Conservation (phyloP, 1,140 invertebrate species). For the Drosophila lacertosa region DNA sequence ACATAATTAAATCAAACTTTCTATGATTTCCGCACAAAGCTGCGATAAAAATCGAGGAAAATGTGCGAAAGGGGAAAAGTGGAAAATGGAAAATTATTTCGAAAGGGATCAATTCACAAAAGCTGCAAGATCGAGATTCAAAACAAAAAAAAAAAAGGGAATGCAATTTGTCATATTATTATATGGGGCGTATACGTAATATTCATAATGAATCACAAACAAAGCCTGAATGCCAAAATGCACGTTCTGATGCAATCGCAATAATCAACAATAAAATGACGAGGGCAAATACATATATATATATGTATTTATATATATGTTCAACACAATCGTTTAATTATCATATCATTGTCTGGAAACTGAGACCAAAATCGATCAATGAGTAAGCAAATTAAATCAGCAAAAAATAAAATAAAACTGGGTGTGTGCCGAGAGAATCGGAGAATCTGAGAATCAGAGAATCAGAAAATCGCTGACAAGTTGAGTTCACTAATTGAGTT, state of each 20-base stretch:
- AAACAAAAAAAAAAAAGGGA: too few relatives aligned
- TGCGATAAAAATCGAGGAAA: slow-evolving; percentile 2
- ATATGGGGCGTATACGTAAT: slow-evolving; percentile 41
- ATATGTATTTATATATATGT: background rate
- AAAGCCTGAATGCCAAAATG: slow-evolving; percentile 27
- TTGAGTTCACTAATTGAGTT: too few relatives aligned
- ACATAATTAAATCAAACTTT: slow-evolving; percentile 81
- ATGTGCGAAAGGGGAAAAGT: background rate
- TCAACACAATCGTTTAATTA: slow-evolving; percentile 5
- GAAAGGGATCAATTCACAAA: slow-evolving; percentile 37
- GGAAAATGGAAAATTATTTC: slow-evolving; percentile 20
- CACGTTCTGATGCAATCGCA: slow-evolving; percentile 25
- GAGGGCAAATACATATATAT: background rate
- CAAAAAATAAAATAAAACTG: background rate
- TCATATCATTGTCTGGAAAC: slow-evolving; percentile 6
- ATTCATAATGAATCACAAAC: slow-evolving; percentile 34
- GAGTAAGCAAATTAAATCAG: slow-evolving; percentile 12
- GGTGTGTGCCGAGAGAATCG: background rate
- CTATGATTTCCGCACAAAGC: slow-evolving; percentile 68
- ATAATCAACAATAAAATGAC: slow-evolving; percentile 18
- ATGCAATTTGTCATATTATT: too few relatives aligned
- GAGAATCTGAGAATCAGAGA: too few relatives aligned
- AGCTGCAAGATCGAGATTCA: background rate
- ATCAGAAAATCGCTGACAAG: too few relatives aligned
- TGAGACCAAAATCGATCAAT: slow-evolving; percentile 12